Conservation (phyloP, 2,113 vertebrate genomes). For the Rhea pennata region DNA sequence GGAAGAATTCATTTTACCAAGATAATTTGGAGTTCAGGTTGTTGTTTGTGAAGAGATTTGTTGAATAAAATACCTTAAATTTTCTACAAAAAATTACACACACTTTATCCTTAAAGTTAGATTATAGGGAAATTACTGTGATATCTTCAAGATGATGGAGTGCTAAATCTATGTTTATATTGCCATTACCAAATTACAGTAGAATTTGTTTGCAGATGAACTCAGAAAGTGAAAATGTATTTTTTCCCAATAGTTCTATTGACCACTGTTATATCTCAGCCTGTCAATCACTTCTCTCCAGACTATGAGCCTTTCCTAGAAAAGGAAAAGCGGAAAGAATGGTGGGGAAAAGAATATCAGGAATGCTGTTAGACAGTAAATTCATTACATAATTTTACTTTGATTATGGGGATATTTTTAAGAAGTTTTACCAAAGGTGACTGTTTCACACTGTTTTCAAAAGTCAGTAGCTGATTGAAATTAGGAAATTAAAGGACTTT, state of each 20-base stretch:
- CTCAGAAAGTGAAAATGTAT: neutral
- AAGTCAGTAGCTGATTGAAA: neutral
- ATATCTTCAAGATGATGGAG: neutral
- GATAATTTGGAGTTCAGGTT: neutral
- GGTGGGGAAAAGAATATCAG: neutral
- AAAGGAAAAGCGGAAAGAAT: neutral
- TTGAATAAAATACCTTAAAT: neutral
- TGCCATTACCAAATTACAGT: neutral
- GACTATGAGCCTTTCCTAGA: neutral
- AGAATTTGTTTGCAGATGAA: neutral
- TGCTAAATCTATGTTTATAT: neutral
- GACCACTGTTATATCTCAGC: neutral
- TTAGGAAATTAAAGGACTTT: neutral
- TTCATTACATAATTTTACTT: neutral
- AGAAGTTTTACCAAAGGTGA: neutral
- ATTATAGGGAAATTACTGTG: neutral
- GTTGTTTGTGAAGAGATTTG: neutral
- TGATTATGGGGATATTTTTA: neutral
- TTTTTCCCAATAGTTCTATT: neutral
- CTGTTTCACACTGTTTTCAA: neutral
- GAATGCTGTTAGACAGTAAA: neutral
- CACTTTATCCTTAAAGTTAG: neutral
- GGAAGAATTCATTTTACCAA: neutral
- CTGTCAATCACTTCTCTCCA: neutral
- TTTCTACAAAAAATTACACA: neutral